Conservation (phyloP, 2,113 vertebrate species). For the Thunnus thynnus region DNA sequence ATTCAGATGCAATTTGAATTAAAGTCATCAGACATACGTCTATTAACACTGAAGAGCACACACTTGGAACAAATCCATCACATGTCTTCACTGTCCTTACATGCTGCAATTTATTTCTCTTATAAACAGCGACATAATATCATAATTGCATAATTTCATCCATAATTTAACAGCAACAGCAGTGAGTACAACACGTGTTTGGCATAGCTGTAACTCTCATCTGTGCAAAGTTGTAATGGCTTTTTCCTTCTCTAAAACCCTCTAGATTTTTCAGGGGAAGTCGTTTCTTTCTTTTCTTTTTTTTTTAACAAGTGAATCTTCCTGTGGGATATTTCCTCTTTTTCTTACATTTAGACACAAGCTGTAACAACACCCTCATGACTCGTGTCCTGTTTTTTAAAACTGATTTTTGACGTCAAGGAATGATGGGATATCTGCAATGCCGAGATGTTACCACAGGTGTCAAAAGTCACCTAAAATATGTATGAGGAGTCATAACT, state of each 20-base stretch:
- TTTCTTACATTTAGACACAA: background rate
- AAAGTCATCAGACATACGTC: background rate
- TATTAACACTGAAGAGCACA: background rate
- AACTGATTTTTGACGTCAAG: too few species aligned
- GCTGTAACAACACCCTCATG: background rate
- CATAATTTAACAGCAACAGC: constrained; percentile 49
- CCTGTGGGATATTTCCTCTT: constrained; percentile 15
- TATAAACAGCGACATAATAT: constrained; percentile 2
- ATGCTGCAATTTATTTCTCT: constrained; percentile 13
- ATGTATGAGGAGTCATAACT: background rate
- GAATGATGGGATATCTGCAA: background rate
- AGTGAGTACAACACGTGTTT: constrained; percentile 1
- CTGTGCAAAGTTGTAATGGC: background rate
- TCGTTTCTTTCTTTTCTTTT: too few species aligned
- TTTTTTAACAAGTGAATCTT: background rate
- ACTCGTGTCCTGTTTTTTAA: background rate
- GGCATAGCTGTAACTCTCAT: background rate
- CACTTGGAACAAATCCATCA: constrained; percentile 11
- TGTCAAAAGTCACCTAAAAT: background rate
- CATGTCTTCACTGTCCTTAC: background rate
- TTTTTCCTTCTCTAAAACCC: too few species aligned
- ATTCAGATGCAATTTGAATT: constrained; percentile 31
- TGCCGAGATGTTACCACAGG: background rate
- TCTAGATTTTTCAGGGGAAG: too few species aligned
- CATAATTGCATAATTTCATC: constrained; percentile 18